Conservation (phyloP, 2,797 vertebrate genomes). For the Crenichthys baileyi region DNA sequence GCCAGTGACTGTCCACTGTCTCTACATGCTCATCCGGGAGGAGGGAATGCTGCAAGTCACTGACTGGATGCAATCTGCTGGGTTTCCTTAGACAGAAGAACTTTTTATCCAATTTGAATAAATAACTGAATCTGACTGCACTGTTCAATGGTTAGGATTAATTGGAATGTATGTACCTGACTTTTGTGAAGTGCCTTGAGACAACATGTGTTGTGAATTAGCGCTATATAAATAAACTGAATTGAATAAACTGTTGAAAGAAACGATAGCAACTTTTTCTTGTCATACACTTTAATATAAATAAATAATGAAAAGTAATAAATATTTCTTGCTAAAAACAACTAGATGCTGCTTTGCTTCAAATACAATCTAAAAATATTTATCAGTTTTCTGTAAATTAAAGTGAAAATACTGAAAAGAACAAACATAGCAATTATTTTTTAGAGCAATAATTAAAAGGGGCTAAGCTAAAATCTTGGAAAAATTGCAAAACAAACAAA, state of each 20-base stretch:
- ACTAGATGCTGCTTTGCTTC: neutral
- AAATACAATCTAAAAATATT: neutral
- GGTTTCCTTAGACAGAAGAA: no score
- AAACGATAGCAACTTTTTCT: neutral
- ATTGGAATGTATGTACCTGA: no score
- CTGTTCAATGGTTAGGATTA: no score
- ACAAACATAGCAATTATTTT: neutral
- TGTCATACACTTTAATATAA: neutral
- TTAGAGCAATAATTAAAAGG: neutral
- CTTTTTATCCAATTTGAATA: no score
- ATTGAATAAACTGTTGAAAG: neutral
- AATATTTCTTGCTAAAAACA: neutral
- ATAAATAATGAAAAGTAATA: neutral
- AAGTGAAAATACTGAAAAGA: neutral
- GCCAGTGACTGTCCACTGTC: no score
- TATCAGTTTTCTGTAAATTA: neutral
- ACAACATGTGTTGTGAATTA: no score
- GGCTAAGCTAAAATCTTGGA: neutral
- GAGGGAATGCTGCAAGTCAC: no score
- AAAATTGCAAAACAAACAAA: neutral
- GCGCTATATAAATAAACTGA: no score
- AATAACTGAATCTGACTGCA: no score
- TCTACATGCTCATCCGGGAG: no score
- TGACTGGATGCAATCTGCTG: no score
- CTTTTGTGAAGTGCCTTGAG: no score